Percentiles rank a stretch among this genome's conserved stretches.
These are phyloP conservation scores for Perizoma flavofasciatum DNA, from an alignment of 2,888 invertebrate species.

Conservation along the genomic window DNA sequence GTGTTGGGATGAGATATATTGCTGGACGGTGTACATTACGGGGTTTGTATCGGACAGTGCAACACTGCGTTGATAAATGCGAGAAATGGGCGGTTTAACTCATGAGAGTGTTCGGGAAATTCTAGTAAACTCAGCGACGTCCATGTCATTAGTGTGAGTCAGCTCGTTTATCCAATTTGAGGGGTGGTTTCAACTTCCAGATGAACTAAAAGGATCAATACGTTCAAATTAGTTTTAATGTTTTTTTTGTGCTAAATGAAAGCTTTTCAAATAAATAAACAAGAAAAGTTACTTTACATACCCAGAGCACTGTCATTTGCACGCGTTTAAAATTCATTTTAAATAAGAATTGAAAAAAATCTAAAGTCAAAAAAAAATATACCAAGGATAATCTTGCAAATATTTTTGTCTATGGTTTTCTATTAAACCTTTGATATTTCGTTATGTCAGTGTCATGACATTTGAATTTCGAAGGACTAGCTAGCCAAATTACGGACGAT, in stretches of 20 bases:
- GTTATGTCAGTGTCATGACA: slow-evolving; percentile 19
- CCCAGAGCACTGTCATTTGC: too few species aligned
- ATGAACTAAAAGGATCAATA: slow-evolving; percentile 10
- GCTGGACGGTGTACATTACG: slow-evolving; percentile 74
- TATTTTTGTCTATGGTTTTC: too few species aligned
- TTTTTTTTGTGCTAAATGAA: too few species aligned
- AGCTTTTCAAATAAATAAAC: too few species aligned
- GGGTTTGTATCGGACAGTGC: slow-evolving; percentile 64
- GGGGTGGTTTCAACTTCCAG: slow-evolving; percentile 10
- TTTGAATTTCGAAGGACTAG: slow-evolving; percentile 29
- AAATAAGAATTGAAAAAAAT: too few species aligned
- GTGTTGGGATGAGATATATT: slow-evolving; percentile 80
- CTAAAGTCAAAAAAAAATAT: too few species aligned
- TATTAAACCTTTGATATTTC: slow-evolving; percentile 9
- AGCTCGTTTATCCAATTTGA: slow-evolving; percentile 15
- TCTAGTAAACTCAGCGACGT: slow-evolving; percentile 18
- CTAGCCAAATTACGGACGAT: slow-evolving; percentile 28
- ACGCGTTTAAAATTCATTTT: too few species aligned
- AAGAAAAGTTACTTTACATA: too few species aligned
- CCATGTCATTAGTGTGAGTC: slow-evolving; percentile 22
- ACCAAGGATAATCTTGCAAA: too few species aligned
- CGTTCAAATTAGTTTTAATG: too few species aligned
- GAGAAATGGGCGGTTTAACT: slow-evolving; percentile 32
- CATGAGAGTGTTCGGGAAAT: slow-evolving; percentile 28
- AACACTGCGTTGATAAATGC: slow-evolving; percentile 66